A percentile compares a stretch with the other conserved stretches of the same genome.
Conservation (phyloP, 2,888 invertebrate genomes). For the Sphaerophoria rueppellii region DNA sequence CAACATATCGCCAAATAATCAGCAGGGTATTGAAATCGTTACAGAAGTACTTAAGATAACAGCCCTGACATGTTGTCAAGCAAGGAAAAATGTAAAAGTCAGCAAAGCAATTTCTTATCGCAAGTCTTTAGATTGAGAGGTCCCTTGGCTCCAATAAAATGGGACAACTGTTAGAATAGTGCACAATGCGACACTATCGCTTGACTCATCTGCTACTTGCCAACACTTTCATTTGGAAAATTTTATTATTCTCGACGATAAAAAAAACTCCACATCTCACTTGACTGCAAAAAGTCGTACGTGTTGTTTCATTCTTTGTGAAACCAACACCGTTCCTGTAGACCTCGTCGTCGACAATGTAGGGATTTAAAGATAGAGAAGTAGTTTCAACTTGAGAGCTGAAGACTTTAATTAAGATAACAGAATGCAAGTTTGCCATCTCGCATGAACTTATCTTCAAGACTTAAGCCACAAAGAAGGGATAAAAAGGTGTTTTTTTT, state of each 20-base stretch:
- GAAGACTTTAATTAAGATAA: no score
- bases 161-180: not conserved
- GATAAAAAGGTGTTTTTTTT: no score
- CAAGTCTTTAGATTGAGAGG: not conserved
- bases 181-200: not conserved
- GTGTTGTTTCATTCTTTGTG: no score
- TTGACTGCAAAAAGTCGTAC: not conserved
- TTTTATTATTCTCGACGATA: not conserved
- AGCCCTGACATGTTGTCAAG: not conserved
- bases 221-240: constrained; percentile 8
- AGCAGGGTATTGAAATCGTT: not conserved
- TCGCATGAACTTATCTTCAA: no score
- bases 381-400: no score
- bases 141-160: constrained; percentile 16
- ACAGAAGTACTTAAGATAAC: not conserved
- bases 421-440: no score
- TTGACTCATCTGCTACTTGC: not conserved
- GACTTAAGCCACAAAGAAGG: no score
- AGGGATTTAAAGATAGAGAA: no score
- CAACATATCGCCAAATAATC: no score
- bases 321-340: no score
- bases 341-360: no score
- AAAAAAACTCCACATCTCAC: not conserved
- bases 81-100: not conserved
- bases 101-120: not conserved